phyloP scores from a whole-genome alignment of 2,797 vertebrate species.

The Muscicapa striata region DNA sequence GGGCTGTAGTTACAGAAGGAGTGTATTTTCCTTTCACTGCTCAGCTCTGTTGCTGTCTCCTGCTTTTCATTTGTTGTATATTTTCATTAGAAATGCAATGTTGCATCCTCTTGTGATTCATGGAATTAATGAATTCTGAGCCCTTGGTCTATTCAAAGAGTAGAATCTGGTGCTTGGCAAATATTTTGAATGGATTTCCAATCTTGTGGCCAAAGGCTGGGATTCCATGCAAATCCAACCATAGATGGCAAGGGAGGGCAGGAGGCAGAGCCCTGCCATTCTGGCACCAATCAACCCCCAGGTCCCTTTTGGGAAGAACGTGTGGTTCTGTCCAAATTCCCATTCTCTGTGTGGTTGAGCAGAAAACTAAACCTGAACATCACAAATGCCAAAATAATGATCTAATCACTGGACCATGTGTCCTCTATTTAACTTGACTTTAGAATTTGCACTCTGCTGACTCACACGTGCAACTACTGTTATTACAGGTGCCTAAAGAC shows the following conservation, averaged over 20 bases:
- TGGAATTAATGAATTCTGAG: neutral
- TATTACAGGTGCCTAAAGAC: constrained; percentile 65
- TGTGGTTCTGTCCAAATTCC: neutral
- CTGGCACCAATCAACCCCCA: neutral
- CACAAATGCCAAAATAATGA: constrained; percentile 44
- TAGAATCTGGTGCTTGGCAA: neutral
- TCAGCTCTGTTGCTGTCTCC: neutral
- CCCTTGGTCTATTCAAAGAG: neutral
- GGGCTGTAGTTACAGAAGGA: neutral
- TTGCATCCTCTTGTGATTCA: neutral
- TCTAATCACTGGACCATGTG: constrained; percentile 48
- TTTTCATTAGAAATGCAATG: neutral
- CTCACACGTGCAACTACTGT: constrained; percentile 16
- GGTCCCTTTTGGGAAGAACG: neutral
- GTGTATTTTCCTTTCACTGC: neutral
- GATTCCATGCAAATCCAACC: neutral
- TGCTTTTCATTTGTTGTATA: neutral
- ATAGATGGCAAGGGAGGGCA: neutral
- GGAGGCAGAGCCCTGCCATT: neutral
- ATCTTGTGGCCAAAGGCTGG: neutral
- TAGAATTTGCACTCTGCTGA: constrained; percentile 32
- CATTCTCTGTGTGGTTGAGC: neutral
- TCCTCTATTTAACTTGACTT: constrained; percentile 57
- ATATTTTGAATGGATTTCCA: neutral
- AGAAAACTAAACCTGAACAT: constrained; percentile 25